Evolutionary conservation across 2,113 vertebrate species (phyloP).

Genomic region (Tinamus guttatus): DNA sequence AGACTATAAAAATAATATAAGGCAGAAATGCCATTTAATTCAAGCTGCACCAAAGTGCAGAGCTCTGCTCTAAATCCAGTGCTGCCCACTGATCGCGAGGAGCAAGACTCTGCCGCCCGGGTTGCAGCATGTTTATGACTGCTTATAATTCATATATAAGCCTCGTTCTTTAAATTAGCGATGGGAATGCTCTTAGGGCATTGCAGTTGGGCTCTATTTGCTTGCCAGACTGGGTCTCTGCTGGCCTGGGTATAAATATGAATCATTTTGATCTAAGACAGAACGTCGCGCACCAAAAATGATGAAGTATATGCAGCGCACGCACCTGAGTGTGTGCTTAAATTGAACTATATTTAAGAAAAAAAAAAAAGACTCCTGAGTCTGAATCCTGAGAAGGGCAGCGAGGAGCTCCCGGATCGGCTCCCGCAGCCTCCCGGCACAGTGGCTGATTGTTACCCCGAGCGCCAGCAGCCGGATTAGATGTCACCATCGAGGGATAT

Average conservation of each 20-base stretch:
- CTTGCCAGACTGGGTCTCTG: background rate
- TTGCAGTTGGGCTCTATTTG: background rate
- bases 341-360: background rate
- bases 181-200: background rate
- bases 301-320: background rate
- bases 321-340: background rate
- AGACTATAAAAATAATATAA: conserved; percentile 45
- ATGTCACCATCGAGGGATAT: conserved; percentile 76
- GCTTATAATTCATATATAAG: background rate
- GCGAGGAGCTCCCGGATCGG: background rate
- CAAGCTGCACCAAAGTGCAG: background rate
- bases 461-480: conserved; percentile 76
- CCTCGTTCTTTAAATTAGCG: background rate
- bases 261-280: background rate
- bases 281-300: background rate
- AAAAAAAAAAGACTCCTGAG: background rate
- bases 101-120: conserved; percentile 12
- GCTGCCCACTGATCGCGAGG: conserved; percentile 1
- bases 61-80: conserved; percentile 29
- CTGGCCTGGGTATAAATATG: background rate
- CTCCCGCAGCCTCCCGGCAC: background rate
- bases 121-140: background rate
- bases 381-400: background rate
- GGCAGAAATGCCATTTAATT: conserved; percentile 29
- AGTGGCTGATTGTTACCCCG: conserved; percentile 79